phyloP scores from a whole-genome alignment of 2,797 vertebrate genomes.

The Channa striata region DNA sequence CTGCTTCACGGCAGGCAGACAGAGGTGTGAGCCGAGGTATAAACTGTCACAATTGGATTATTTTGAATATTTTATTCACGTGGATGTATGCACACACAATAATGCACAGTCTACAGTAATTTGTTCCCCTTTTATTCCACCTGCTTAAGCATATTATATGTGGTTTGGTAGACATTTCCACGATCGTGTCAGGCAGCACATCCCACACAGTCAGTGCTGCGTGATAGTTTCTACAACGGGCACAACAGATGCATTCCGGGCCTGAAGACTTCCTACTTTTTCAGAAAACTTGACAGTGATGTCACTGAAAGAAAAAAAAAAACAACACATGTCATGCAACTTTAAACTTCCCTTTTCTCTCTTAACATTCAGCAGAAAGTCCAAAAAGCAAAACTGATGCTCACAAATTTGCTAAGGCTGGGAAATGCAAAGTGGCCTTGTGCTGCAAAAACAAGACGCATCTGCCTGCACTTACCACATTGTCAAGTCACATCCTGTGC shows the following conservation, averaged over 20 bases:
- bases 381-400: slow-evolving; percentile 7
- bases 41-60: not conserved
- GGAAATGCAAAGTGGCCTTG: slow-evolving; percentile 55
- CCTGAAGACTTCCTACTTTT: no score
- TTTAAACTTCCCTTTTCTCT: slow-evolving; percentile 49
- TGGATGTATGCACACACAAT: not conserved
- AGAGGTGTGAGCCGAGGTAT: not conserved
- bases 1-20: not conserved
- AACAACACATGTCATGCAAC: slow-evolving; percentile 13
- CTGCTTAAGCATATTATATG: slow-evolving; percentile 6
- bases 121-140: not conserved
- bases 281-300: slow-evolving; percentile 15
- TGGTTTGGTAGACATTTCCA: slow-evolving; percentile 1
- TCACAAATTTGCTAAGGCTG: slow-evolving; percentile 41
- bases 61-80: not conserved
- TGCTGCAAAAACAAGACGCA: slow-evolving; percentile 54
- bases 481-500: slow-evolving; percentile 72
- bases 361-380: slow-evolving; percentile 24
- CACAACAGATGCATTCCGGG: slow-evolving; percentile 14
- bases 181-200: slow-evolving; percentile 19
- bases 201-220: slow-evolving; percentile 11
- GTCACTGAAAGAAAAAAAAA: slow-evolving; percentile 22
- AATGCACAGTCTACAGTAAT: not conserved
- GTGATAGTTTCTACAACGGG: slow-evolving; percentile 7
- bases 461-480: slow-evolving; percentile 58